Conservation (phyloP, 2,797 vertebrate genomes). For the Clarias platycephalus region DNA sequence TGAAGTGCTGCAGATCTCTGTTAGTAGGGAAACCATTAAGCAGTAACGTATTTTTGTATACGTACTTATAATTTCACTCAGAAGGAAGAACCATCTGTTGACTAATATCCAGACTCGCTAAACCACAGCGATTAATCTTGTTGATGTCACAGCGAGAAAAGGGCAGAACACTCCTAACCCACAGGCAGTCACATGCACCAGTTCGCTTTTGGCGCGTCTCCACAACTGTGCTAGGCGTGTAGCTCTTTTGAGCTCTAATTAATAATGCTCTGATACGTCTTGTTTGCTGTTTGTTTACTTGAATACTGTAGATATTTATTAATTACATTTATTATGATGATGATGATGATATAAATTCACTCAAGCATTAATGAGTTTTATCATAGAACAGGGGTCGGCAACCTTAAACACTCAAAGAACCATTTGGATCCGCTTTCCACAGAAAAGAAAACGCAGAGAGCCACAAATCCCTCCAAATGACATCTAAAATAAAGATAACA, state of each 20-base stretch:
- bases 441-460: too few relatives aligned
- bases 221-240: background rate
- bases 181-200: background rate
- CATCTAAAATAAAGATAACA: too few relatives aligned
- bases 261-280: background rate
- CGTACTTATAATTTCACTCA: background rate
- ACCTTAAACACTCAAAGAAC: too few relatives aligned
- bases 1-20: background rate
- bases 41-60: background rate
- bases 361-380: background rate
- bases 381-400: too few relatives aligned
- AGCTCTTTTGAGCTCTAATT: background rate
- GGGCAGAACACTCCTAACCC: background rate
- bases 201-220: background rate
- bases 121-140: background rate
- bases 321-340: background rate
- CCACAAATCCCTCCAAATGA: too few relatives aligned
- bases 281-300: background rate
- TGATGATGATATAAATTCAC: background rate
- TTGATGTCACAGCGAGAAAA: background rate
- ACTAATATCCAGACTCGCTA: too few relatives aligned
- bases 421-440: too few relatives aligned
- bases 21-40: background rate
- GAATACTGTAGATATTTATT: background rate
- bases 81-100: background rate